Evolutionary conservation across 2,888 invertebrate genomes (phyloP), one percentile per base, ranked within the genome.

Genomic region (Mycalesis mineus): DNA sequence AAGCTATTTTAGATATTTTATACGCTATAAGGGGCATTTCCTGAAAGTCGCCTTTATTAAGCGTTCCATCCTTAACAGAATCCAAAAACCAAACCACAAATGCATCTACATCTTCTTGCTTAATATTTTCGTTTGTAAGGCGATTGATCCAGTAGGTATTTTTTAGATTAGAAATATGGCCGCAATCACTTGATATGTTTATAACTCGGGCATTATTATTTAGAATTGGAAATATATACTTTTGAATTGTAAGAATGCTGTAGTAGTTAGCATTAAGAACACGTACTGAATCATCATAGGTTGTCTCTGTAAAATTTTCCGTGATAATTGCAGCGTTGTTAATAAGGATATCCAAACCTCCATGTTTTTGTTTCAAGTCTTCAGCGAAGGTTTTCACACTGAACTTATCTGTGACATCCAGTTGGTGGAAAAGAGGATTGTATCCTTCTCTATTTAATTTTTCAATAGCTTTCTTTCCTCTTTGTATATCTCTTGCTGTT

Each of bases 391-490:
- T 13, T 47, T 65, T 67, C 0, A 22, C 22, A 22, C 22, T 22
- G 22, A 22, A 5, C 22, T 22, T 5, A 22, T 22, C 22, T 22
- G 22, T 68, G 0, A 77, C 69, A 4, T 74, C 73, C 4, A 75
- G 65, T 63, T 71, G 71, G 47, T 70, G 63, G 2, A 71, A 74
- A 2, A 51, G 29, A 0, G 91, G 85, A 36, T 83, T 78, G 0
- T 82, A 74, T 7, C 88, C 87, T 59, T 90, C 77, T 65, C 88
- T 78, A 47, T 91, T 86, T 1, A 93, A 74, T 55, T 85, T 74
- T 42, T 84, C 75, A 0, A 93, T 84, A 15, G 93, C 92, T 44
- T 78, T 80, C 65, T 80, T 66, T 1, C 93, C 93, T 60, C 91
- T 76, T 1, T 65, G 71, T 29, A 77, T 78, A 76, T 92, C 90